These are phyloP conservation scores for Rhodophaea formosa DNA, from an alignment of 2,888 invertebrate species.

Conservation along the genomic window DNA sequence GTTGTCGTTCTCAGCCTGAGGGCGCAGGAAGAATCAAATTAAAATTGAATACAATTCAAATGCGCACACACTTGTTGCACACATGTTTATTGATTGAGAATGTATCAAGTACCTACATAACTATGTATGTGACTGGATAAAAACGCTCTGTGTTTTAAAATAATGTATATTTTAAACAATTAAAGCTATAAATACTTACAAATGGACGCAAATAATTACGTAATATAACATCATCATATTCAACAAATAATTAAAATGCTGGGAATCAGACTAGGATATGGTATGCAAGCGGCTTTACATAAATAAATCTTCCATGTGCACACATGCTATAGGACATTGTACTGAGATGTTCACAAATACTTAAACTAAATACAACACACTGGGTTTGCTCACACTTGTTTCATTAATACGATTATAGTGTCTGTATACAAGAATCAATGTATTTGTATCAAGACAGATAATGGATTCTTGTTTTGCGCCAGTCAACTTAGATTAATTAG, in stretches of 20 bases:
- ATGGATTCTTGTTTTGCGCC: background rate
- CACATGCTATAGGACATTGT: no score
- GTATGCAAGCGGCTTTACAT: background rate
- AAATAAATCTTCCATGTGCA: background rate
- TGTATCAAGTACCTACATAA: no score
- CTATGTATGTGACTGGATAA: no score
- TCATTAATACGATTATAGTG: background rate
- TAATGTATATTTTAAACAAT: conserved; percentile 19
- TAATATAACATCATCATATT: background rate
- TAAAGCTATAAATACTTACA: conserved; percentile 7
- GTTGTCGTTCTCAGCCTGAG: no score
- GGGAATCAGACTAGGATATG: conserved; percentile 1
- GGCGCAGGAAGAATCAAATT: no score
- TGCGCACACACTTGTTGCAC: no score
- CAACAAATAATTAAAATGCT: background rate
- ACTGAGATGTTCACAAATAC: no score
- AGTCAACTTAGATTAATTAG: background rate
- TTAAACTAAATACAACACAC: no score
- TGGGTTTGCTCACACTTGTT: no score
- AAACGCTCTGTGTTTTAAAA: no score
- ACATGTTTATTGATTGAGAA: no score
- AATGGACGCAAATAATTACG: background rate
- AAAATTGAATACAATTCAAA: no score
- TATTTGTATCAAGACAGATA: background rate
- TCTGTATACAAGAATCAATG: background rate